phyloP scores from a whole-genome alignment of 1,140 invertebrate species.

The Drosophila simulans region DNA sequence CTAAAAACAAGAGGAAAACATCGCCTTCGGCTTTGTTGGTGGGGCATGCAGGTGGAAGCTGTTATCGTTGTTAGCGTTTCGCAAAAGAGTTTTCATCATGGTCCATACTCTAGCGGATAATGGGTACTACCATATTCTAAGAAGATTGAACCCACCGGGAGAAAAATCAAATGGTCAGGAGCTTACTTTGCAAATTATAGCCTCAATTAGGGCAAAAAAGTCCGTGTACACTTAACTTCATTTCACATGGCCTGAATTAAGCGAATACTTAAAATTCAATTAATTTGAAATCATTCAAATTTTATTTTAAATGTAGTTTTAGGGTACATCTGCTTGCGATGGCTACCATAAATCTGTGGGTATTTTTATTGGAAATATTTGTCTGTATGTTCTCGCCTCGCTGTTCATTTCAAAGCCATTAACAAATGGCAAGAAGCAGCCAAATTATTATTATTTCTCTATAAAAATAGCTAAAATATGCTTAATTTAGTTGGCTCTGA shows the following conservation, averaged over 20 bases:
- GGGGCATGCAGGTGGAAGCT: conserved; percentile 70
- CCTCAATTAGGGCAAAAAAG: no score
- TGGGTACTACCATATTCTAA: neutral
- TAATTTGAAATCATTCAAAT: no score
- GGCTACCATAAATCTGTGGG: conserved; percentile 7
- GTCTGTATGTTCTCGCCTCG: conserved; percentile 23
- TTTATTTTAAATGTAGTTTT: neutral
- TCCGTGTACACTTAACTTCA: neutral
- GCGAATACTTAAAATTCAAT: no score
- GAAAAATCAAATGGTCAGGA: neutral
- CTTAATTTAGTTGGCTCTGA: conserved; percentile 74
- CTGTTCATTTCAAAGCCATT: conserved; percentile 75
- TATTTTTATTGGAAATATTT: conserved; percentile 28
- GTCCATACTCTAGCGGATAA: conserved; percentile 1
- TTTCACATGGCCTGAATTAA: neutral
- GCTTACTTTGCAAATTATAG: neutral
- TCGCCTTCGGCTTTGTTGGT: conserved; percentile 45
- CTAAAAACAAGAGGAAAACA: conserved; percentile 19
- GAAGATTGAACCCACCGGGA: conserved; percentile 3
- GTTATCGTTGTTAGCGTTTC: conserved; percentile 68
- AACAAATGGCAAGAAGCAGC: conserved; percentile 77
- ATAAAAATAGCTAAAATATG: conserved; percentile 82
- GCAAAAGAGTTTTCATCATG: conserved; percentile 73
- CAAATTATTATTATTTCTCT: conserved; percentile 67
- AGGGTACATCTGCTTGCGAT: conserved; percentile 4